Percentiles rank a stretch among this genome's conserved stretches.
Conservation (phyloP, 1,140 invertebrate genomes). For the Apis dorsata region DNA sequence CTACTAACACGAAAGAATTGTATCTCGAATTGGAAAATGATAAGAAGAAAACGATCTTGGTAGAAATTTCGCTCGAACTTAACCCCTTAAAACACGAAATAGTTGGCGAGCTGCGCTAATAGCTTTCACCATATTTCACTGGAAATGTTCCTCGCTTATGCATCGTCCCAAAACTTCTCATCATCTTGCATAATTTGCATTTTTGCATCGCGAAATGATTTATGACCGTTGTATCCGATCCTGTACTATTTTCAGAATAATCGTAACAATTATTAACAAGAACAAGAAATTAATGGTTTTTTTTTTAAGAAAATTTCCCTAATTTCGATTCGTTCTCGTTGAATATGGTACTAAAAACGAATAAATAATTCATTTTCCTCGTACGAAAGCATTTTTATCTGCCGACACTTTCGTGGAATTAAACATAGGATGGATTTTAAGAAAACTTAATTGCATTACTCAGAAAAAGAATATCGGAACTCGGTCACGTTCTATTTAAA, state of each 20-base stretch:
- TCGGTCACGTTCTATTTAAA: slow-evolving; percentile 34
- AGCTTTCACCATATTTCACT: slow-evolving; percentile 30
- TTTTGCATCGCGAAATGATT: slow-evolving; percentile 40
- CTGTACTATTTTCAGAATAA: too few species aligned
- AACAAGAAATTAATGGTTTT: too few species aligned
- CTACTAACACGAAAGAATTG: not conserved
- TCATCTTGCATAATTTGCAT: slow-evolving; percentile 15
- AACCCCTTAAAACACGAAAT: not conserved
- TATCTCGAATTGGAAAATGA: too few species aligned
- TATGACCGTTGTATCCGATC: not conserved
- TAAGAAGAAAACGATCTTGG: not conserved
- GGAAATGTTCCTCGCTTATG: not conserved
- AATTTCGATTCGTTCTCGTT: too few species aligned
- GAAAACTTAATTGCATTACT: slow-evolving; percentile 16
- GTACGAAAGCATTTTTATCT: not conserved
- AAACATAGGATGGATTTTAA: not conserved
- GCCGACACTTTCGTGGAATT: not conserved
- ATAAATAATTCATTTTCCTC: not conserved
- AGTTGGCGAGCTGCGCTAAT: slow-evolving; percentile 4
- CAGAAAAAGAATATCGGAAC: slow-evolving; percentile 1
- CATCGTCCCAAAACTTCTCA: slow-evolving; percentile 22
- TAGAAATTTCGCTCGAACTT: not conserved
- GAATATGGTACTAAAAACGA: too few species aligned
- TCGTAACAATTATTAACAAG: not conserved
- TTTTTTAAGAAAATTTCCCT: too few species aligned